Base-by-base conservation (phyloP, 2,888 invertebrate genomes). In the Andricus curvator region DNA sequence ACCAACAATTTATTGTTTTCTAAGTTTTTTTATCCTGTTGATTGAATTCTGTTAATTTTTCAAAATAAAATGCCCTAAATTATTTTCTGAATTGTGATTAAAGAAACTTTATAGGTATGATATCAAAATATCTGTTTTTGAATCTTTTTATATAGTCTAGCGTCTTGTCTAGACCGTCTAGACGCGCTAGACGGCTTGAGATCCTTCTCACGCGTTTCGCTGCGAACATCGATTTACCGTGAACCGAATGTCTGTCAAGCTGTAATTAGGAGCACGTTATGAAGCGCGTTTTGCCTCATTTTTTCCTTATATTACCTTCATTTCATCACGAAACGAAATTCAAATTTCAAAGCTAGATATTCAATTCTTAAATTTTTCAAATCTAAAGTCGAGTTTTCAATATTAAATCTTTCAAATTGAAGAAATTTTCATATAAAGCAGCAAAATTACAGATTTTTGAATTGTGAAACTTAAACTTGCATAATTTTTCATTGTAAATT, bases 201-300 rank as follows among this genome's bases (percentile, higher is more conserved):
- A 74, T 74, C n/a, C 17, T 74, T 51, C 74, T 74, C 51, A 74
- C 25, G 56, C n/a, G 74, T 22, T 70, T 70, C 25, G 51, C 51
- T 51, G 78, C 33, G 78, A 79, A 76, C 82, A 86, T 86, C 84
- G 86, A 87, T 86, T 84, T 9, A 37, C 22, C 25, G 67, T 78
- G 65, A 64, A 78, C 79, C 74, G 85, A 88, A 88, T 88, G 87
- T 84, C 84, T 91, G 81, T 90, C 91, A 86, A 90, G 90, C 78
- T 90, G 93, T 84, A 93, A 93, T 88, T 88, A 86, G 85, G 87
- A 85, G 80, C 87, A 80, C 80, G 81, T 84, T 86, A 78, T 80
- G 79, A 74, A 76, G 76, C 81, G 77, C 13, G 51, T 74, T 74
- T 56, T n/a, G 3, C 56, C 4, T 11, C 3, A 25, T 62, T 25